Evolutionary conservation across 1,140 invertebrate species (phyloP).

Genomic region (Oreohelix idahoensis): DNA sequence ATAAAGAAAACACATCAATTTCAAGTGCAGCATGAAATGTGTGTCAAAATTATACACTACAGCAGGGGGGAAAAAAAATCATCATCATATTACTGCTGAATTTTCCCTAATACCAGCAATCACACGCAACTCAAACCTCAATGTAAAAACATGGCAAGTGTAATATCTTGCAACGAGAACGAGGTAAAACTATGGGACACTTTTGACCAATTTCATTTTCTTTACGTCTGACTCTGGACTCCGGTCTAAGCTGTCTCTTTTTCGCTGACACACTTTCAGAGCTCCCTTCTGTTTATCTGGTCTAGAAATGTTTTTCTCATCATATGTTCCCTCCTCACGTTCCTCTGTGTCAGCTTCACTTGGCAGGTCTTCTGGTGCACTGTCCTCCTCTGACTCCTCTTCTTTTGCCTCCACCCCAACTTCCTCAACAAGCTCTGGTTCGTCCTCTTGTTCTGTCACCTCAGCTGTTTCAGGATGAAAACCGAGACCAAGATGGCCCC

Average conservation of each 20-base stretch:
- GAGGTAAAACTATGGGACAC: not conserved
- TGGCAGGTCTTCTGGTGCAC: conserved; percentile 26
- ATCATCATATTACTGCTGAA: too few species aligned
- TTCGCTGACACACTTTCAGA: not conserved
- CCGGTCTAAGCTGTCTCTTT: conserved; percentile 3
- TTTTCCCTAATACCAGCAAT: too few species aligned
- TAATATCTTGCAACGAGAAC: not conserved
- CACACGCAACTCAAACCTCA: too few species aligned
- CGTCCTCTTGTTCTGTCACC: conserved; percentile 48
- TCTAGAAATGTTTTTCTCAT: conserved; percentile 40
- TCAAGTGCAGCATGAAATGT: too few species aligned
- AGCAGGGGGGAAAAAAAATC: too few species aligned
- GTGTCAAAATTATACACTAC: too few species aligned
- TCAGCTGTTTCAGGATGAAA: conserved; percentile 57
- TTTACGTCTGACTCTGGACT: not conserved
- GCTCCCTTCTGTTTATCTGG: not conserved
- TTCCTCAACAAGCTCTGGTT: conserved; percentile 51
- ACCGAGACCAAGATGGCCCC: conserved; percentile 65
- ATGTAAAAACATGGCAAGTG: too few species aligned
- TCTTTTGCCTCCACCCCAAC: conserved; percentile 44
- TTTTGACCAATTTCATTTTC: conserved; percentile 36
- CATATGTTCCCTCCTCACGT: conserved; percentile 42
- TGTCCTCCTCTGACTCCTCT: conserved; percentile 26
- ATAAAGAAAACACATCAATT: too few species aligned
- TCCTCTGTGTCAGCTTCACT: conserved; percentile 47